phyloP scores from a whole-genome alignment of 2,888 invertebrate genomes.

The Orthonevra nobilis region DNA sequence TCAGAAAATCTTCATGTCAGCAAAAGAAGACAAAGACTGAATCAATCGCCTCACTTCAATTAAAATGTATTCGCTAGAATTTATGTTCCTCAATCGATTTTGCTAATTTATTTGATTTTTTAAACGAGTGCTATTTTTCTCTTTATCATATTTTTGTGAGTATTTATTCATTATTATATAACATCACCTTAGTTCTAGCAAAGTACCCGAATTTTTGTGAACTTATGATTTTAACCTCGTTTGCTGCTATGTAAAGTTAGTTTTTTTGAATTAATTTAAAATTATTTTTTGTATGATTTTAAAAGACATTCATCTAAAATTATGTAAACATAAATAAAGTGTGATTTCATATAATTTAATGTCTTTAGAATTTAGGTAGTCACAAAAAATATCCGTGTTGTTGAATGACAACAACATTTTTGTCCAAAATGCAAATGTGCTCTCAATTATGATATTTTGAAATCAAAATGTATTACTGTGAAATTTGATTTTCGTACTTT shows the following conservation, averaged over 20 bases:
- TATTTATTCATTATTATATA: conserved; percentile 10
- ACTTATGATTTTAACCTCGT: not conserved
- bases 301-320: not conserved
- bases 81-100: too few species aligned
- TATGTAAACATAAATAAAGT: conserved; percentile 35
- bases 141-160: not conserved
- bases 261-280: not conserved
- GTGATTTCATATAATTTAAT: too few species aligned
- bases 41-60: not conserved
- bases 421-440: too few species aligned
- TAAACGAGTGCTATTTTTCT: conserved; percentile 12
- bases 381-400: too few species aligned
- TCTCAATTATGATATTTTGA: too few species aligned
- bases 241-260: not conserved
- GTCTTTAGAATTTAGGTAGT: too few species aligned
- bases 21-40: conserved; percentile 86
- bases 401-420: too few species aligned
- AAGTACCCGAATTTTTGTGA: conserved; percentile 5
- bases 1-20: conserved; percentile 85
- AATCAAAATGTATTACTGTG: too few species aligned
- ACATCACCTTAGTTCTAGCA: conserved; percentile 2
- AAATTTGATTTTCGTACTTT: too few species aligned
- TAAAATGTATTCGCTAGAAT: not conserved
- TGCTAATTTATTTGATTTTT: too few species aligned
- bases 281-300: conserved; percentile 11